Conservation (phyloP, 64 coral and sea anemone genomes). For the Dendrophyllia cribrosa region DNA sequence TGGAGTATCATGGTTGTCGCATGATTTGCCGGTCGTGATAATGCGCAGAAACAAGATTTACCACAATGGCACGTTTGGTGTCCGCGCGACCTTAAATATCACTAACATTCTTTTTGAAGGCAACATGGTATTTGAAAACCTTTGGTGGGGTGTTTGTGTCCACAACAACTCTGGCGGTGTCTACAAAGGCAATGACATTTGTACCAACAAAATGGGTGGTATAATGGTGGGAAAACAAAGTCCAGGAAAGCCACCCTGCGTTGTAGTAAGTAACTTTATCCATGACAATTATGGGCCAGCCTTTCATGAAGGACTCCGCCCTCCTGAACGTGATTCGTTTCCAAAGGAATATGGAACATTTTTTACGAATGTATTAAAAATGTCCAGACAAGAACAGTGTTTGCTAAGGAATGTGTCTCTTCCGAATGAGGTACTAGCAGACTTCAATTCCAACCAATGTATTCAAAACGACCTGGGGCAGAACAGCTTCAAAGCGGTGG, state of each 20-base stretch:
- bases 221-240: not conserved
- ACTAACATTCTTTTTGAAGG: not conserved
- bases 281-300: conserved; percentile 38
- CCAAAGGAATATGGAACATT: not conserved
- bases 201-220: conserved; percentile 44
- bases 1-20: not conserved
- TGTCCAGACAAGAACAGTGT: no score
- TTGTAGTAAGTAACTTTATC: conserved; percentile 1
- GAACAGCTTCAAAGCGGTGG: not conserved
- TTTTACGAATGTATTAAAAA: not conserved
- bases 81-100: not conserved
- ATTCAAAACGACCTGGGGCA: not conserved
- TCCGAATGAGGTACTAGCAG: not conserved
- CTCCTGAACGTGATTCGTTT: not conserved
- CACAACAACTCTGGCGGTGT: conserved; percentile 25
- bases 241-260: conserved; percentile 6
- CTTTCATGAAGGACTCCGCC: not conserved
- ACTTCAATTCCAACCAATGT: not conserved
- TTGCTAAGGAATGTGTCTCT: not conserved
- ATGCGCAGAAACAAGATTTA: conserved; percentile 8
- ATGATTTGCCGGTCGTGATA: not conserved
- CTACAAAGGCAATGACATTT: conserved; percentile 7
- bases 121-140: conserved; percentile 28
- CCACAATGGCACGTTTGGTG: conserved; percentile 14
- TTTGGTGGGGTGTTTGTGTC: conserved; percentile 14